Conservation (phyloP, 2,113 vertebrate species). For the Microcebus griseorufus region DNA sequence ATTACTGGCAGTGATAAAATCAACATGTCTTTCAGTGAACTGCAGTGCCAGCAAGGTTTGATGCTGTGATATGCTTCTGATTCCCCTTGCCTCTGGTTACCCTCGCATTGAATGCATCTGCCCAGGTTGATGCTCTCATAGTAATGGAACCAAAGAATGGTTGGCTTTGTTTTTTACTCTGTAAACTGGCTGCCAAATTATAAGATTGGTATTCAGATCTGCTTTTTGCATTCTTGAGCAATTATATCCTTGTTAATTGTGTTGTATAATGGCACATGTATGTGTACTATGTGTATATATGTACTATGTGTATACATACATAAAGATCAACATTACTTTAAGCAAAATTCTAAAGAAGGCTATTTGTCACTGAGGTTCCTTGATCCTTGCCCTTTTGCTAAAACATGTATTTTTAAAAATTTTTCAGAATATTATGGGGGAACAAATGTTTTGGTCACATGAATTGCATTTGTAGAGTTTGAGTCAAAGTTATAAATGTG, state of each 20-base stretch:
- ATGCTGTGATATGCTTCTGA: neutral
- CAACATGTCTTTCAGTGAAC: slow-evolving; percentile 16
- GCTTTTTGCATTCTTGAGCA: neutral
- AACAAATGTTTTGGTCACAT: too few species aligned
- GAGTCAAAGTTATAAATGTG: too few species aligned
- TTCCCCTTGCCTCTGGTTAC: neutral
- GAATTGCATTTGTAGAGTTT: too few species aligned
- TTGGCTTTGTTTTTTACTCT: slow-evolving; percentile 23
- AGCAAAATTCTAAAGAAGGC: slow-evolving; percentile 6
- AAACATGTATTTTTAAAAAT: neutral
- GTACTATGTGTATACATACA: neutral
- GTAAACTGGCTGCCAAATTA: neutral
- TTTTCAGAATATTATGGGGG: too few species aligned
- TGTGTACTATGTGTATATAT: neutral
- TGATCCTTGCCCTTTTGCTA: neutral
- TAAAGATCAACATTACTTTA: neutral
- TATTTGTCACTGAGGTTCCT: neutral
- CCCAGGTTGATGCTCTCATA: neutral
- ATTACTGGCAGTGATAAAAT: slow-evolving; percentile 53
- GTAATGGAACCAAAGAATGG: neutral
- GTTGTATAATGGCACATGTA: neutral
- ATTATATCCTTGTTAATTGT: neutral
- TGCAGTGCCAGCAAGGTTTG: neutral
- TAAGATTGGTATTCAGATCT: neutral
- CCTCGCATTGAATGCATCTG: neutral